A percentile compares a stretch with the other conserved stretches of the same genome.
Evolutionary conservation across 1,140 invertebrate genomes (phyloP).

Genomic region (Neoseiulus cucumeris): DNA sequence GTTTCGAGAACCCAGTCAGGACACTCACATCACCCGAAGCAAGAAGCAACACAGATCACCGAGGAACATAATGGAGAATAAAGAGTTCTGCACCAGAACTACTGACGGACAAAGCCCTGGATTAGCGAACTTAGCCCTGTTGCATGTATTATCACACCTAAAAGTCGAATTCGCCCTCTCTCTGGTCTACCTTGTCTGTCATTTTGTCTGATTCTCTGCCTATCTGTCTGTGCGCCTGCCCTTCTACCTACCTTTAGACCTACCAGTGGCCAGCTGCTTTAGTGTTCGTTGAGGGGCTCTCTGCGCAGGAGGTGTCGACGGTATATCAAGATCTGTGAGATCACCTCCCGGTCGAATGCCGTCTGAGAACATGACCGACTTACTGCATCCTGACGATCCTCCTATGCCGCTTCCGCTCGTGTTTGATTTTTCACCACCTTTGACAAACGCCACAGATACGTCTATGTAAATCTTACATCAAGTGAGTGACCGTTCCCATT

Average conservation of each 20-base stretch:
- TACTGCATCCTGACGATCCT: conserved; percentile 32
- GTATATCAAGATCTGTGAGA: conserved; percentile 48
- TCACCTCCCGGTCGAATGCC: conserved; percentile 74
- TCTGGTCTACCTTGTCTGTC: conserved; percentile 22
- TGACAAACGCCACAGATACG: not conserved
- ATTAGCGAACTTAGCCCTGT: too few species aligned
- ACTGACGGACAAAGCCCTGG: too few species aligned
- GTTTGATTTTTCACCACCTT: conserved; percentile 18
- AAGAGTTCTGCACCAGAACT: too few species aligned
- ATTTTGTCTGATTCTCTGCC: not conserved
- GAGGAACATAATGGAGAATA: conserved; percentile 23
- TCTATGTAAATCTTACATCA: too few species aligned
- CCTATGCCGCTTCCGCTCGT: not conserved
- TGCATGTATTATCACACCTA: too few species aligned
- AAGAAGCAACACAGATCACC: conserved; percentile 28
- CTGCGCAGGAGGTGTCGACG: conserved; percentile 21
- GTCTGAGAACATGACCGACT: conserved; percentile 75
- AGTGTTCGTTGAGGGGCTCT: conserved; percentile 23
- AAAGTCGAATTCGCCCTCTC: too few species aligned
- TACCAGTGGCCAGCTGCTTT: conserved; percentile 19
- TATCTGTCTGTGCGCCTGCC: not conserved
- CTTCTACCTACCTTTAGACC: conserved; percentile 16
- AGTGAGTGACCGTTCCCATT: too few species aligned
- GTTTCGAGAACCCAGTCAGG: too few species aligned
- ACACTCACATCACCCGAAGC: conserved; percentile 29